phyloP scores from a whole-genome alignment of 1,140 invertebrate genomes.

The Ridgeia piscesae region DNA sequence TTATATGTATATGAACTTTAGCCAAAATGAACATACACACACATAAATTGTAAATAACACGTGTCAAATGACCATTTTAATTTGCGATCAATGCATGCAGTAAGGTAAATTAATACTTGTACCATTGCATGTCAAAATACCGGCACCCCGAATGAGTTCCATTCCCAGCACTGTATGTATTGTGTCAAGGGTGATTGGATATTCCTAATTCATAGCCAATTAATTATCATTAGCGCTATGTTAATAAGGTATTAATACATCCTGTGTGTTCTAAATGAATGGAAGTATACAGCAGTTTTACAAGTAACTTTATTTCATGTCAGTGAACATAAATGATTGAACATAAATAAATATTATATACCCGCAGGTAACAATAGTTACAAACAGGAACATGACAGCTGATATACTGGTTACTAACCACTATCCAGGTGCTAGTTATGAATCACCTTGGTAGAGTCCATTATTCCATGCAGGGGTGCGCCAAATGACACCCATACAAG shows the following conservation, averaged over 20 bases:
- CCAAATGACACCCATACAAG: neutral
- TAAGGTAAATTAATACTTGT: neutral
- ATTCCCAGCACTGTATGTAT: too few relatives aligned
- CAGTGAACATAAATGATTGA: neutral
- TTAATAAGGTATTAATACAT: neutral
- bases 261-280: neutral
- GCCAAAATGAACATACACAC: too few relatives aligned
- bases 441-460: neutral
- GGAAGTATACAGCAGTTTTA: neutral
- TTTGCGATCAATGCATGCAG: neutral
- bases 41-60: too few relatives aligned
- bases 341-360: neutral
- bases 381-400: neutral
- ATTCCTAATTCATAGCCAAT: neutral
- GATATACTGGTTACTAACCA: neutral
- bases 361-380: neutral
- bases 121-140: neutral
- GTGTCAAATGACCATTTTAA: neutral
- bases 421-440: neutral
- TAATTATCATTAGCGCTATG: neutral
- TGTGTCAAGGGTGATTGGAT: neutral
- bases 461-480: neutral
- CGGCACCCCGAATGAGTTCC: too few relatives aligned
- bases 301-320: neutral
- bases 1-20: too few relatives aligned